Conservation (phyloP, 2,888 invertebrate species). For the Tolmerus cingulatus region DNA sequence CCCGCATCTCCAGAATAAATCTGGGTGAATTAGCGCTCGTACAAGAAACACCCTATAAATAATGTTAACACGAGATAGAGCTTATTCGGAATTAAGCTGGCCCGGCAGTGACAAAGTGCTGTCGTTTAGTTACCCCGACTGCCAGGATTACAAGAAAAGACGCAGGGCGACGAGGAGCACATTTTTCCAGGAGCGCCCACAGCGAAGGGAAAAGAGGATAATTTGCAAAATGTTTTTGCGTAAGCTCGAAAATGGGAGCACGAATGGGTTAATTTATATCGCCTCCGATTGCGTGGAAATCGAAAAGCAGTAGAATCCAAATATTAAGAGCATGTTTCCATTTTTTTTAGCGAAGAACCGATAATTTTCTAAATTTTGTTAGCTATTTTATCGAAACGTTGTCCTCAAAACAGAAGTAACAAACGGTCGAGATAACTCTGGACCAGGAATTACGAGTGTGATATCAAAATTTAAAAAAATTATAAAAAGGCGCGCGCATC, state of each 20-base stretch:
- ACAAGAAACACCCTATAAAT: conserved; percentile 24
- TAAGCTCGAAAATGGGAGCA: conserved; percentile 8
- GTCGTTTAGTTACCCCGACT: not conserved
- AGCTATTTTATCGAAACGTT: too few species aligned
- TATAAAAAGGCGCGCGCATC: too few species aligned
- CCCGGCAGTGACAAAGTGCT: conserved; percentile 14
- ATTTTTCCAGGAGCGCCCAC: not conserved
- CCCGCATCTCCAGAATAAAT: not conserved
- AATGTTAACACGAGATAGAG: conserved; percentile 37
- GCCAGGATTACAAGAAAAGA: conserved; percentile 24
- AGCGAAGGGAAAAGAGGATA: not conserved
- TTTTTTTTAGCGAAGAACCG: too few species aligned
- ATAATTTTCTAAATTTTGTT: too few species aligned
- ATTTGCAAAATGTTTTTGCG: conserved; percentile 34
- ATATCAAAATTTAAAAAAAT: too few species aligned
- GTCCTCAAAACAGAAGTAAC: too few species aligned
- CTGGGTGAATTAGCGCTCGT: conserved; percentile 25
- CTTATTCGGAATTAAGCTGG: conserved; percentile 26
- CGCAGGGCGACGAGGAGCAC: not conserved
- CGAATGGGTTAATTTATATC: conserved; percentile 23
- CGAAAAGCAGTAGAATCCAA: not conserved
- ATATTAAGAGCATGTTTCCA: not conserved
- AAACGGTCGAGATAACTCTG: too few species aligned
- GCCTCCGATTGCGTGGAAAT: not conserved
- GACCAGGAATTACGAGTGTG: too few species aligned